Base-by-base conservation (phyloP, 2,888 invertebrate genomes). In the Agrotis clavis region DNA sequence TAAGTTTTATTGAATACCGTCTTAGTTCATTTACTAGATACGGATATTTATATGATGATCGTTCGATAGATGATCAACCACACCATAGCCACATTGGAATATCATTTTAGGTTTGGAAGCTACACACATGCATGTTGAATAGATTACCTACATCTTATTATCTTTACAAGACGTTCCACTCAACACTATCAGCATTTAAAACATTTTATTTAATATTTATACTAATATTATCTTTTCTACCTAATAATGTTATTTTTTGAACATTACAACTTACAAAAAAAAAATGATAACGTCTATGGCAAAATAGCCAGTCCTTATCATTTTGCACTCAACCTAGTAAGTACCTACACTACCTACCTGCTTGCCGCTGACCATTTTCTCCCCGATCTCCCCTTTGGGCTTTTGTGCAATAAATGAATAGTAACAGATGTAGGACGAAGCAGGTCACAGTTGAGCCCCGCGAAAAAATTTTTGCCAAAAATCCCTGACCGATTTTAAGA, bases 1-100 rank as follows among this genome's bases (percentile, higher is more conserved):
- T 88, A 86, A 85, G 81, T 86, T 88, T 86, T 86, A 87, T 87
- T 88, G 87, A 85, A 86, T 81, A 74, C 69, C 70, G 72, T 67
- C 79, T 74, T 79, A 79, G 74, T 75, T 79, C 72, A 76, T 76
- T 86, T 79, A 69, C 77, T 79, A 65, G 78, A 51, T 79, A 73
- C 53, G 73, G 54, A 68, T 57, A 54, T 74, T 77, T 72, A 61
- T 74, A 82, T 66, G 62, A 71, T 74, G 54, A 72, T 72, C 35
- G 61, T 65, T 56, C 35, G 63, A 54, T 50, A 71, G 13, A 50
- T 57, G 47, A 57, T 64, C n/a, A n/a, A n/a, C n/a, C 45, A 72
- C 48, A 30, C 56, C 63, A 71, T 56, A 30, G 50, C 51, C 21
- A 13, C 45, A 18, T 65, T 72, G 25, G 25, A 62, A 56, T 63